These are phyloP conservation scores for Scaptomyza polygonia DNA, from an alignment of 2,888 invertebrate species.

Conservation along the genomic window DNA sequence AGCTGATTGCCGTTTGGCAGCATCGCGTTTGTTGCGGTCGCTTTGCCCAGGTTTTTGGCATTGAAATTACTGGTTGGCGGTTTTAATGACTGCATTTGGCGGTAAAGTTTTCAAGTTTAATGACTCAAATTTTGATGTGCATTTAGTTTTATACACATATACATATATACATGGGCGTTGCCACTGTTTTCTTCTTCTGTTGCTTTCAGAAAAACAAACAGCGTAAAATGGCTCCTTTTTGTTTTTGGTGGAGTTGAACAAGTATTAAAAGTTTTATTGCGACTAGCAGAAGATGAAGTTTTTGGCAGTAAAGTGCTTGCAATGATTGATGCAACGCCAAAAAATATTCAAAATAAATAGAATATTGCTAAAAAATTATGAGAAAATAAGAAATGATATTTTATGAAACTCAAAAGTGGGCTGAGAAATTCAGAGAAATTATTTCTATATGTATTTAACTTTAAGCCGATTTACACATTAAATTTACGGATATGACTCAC, in stretches of 20 bases:
- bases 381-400: no score
- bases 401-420: no score
- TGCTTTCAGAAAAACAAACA: background rate
- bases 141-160: constrained; percentile 45
- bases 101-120: constrained; percentile 71
- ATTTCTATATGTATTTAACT: no score
- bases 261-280: constrained; percentile 3
- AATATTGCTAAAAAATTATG: constrained; percentile 1
- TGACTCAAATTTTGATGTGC: constrained; percentile 75
- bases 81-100: constrained; percentile 64
- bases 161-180: constrained; percentile 7
- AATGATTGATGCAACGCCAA: constrained; percentile 10
- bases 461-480: no score
- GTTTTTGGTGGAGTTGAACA: background rate
- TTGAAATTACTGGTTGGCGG: constrained; percentile 52
- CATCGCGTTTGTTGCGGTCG: constrained; percentile 47
- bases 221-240: background rate
- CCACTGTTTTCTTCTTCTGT: constrained; percentile 13
- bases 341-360: no score
- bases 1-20: constrained; percentile 64
- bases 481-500: no score
- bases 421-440: no score
- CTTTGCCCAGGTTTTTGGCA: constrained; percentile 39
- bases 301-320: background rate
- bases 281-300: background rate